Conservation (phyloP, 2,797 vertebrate species). For the Micromesistius poutassou region DNA sequence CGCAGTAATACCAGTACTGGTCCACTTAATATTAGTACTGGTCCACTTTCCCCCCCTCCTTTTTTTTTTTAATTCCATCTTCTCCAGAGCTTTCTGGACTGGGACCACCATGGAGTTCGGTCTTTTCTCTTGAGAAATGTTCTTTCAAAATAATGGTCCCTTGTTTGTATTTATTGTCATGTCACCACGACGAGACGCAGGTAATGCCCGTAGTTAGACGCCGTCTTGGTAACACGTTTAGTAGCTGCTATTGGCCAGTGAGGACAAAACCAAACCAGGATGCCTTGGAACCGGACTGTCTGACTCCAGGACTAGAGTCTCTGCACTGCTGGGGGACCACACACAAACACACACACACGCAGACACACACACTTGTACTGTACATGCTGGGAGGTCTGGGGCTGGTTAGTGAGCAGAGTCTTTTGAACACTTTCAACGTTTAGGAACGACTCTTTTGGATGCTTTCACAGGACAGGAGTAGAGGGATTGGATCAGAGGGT, state of each 20-base stretch:
- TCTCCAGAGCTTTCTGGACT: neutral
- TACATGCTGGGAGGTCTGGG: neutral
- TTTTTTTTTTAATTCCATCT: neutral
- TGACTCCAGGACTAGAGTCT: neutral
- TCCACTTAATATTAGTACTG: neutral
- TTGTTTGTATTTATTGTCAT: conserved; percentile 17
- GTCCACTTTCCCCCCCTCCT: too few species aligned
- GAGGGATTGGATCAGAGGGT: neutral
- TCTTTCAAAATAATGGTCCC: neutral
- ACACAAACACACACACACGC: neutral
- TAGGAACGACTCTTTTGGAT: neutral
- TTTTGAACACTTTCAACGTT: neutral
- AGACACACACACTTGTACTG: neutral
- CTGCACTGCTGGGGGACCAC: neutral
- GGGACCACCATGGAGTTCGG: neutral
- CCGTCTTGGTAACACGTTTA: conserved; percentile 32
- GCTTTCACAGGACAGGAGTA: neutral
- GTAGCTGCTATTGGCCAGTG: conserved; percentile 37
- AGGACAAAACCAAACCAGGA: neutral
- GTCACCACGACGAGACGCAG: conserved; percentile 12
- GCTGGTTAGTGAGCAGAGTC: neutral
- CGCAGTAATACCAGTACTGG: neutral
- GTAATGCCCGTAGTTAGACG: conserved; percentile 12
- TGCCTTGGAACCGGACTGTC: neutral
- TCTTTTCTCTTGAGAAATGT: neutral